Conservation (phyloP, 92 coral and sea anemone species). For the Porites evermanni region DNA sequence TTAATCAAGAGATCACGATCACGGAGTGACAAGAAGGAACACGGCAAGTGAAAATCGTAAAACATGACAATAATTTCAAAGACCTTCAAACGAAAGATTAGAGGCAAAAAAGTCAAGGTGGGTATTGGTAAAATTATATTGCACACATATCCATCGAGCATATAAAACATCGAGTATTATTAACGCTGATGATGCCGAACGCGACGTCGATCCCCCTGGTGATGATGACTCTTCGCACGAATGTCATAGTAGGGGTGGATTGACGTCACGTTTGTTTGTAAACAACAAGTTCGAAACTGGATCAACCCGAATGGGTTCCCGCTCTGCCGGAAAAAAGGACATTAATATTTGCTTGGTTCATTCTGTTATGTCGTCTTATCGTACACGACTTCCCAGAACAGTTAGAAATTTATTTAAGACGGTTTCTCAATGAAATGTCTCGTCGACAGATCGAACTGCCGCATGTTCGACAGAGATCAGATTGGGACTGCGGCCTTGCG, state of each 20-base stretch:
- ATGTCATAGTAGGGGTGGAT: conserved; percentile 17
- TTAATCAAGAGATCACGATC: background rate
- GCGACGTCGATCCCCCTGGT: too few relatives aligned
- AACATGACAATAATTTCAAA: conserved; percentile 10
- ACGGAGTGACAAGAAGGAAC: background rate
- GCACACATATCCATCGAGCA: background rate
- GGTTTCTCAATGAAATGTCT: conserved; percentile 42
- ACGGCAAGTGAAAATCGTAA: background rate
- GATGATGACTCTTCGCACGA: background rate
- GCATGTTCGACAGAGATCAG: conserved; percentile 87
- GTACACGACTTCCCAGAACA: background rate
- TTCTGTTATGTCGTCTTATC: too few relatives aligned
- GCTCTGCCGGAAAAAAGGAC: conserved; percentile 20
- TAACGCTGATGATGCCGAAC: too few relatives aligned
- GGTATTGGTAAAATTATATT: background rate
- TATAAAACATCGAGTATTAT: too few relatives aligned
- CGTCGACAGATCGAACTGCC: conserved; percentile 75
- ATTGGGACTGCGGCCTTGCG: conserved; percentile 99
- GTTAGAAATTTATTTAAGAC: background rate
- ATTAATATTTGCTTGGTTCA: background rate
- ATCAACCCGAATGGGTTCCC: conserved; percentile 31
- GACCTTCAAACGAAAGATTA: conserved; percentile 17
- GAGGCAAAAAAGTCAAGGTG: conserved; percentile 46
- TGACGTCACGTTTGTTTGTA: background rate
- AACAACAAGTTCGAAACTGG: conserved; percentile 50